These are phyloP conservation scores for Otus sunia DNA, from an alignment of 2,113 vertebrate species.

Conservation along the genomic window DNA sequence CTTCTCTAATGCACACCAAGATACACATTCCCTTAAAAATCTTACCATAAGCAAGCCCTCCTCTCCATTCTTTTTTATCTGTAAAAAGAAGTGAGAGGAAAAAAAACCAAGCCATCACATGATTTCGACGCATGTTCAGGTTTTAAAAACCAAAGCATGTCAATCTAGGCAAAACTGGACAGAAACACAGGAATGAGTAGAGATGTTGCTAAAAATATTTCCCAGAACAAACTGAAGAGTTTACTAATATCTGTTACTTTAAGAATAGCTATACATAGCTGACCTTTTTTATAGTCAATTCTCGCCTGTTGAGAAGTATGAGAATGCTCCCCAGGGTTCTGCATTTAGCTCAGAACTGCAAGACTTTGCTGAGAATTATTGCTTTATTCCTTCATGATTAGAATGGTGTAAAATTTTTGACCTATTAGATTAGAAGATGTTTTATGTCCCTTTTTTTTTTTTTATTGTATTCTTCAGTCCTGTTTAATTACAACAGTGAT, in stretches of 20 bases:
- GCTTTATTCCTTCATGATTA: neutral
- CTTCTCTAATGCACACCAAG: neutral
- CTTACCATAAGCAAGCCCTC: neutral
- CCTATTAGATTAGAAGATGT: neutral
- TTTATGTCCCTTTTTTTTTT: neutral
- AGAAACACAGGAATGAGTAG: neutral
- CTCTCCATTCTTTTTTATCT: neutral
- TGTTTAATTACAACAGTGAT: neutral
- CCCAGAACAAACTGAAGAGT: neutral
- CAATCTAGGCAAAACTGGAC: neutral
- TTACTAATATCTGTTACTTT: neutral
- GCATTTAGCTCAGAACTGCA: neutral
- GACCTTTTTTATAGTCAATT: neutral
- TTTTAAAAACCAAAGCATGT: neutral
- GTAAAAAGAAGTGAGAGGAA: neutral
- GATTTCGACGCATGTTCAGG: neutral
- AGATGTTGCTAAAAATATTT: neutral
- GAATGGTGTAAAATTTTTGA: neutral
- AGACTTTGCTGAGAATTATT: neutral
- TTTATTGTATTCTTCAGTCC: neutral
- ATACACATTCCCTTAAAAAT: neutral
- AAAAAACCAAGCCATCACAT: accelerated
- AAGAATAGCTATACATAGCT: neutral
- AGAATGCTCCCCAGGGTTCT: neutral
- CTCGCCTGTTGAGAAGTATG: accelerated